Conservation (phyloP, 2,797 vertebrate genomes). For the Pyrocephalus nanus region DNA sequence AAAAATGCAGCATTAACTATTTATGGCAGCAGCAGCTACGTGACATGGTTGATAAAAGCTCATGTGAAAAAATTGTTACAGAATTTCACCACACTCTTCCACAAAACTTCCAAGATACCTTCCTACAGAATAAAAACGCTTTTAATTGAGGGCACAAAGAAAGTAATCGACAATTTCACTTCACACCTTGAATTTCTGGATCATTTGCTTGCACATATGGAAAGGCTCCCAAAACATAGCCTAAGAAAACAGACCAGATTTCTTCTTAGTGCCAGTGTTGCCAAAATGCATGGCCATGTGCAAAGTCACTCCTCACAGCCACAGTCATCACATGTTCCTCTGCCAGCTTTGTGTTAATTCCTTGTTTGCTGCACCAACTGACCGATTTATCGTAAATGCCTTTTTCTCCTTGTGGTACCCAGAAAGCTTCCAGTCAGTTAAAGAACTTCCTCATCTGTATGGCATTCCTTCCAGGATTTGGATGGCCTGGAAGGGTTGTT, state of each 20-base stretch:
- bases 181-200: not conserved
- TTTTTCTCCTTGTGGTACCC: slow-evolving; percentile 26
- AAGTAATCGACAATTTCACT: not conserved
- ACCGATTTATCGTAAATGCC: slow-evolving; percentile 35
- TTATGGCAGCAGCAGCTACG: not conserved
- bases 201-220: not conserved
- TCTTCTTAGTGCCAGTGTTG: slow-evolving; percentile 28
- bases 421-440: not conserved
- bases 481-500: not conserved
- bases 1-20: not conserved
- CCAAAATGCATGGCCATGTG: not conserved
- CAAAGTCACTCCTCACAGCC: not conserved
- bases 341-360: slow-evolving; percentile 37
- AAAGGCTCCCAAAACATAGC: not conserved
- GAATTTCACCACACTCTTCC: not conserved
- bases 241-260: slow-evolving; percentile 11
- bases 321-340: not conserved
- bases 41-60: not conserved
- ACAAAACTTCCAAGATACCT: not conserved
- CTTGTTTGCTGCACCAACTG: not conserved
- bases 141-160: not conserved
- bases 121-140: not conserved
- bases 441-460: not conserved
- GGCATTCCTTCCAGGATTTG: not conserved
- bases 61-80: not conserved